Conservation (phyloP, 2,113 vertebrate species). For the Muntiacus reevesi region DNA sequence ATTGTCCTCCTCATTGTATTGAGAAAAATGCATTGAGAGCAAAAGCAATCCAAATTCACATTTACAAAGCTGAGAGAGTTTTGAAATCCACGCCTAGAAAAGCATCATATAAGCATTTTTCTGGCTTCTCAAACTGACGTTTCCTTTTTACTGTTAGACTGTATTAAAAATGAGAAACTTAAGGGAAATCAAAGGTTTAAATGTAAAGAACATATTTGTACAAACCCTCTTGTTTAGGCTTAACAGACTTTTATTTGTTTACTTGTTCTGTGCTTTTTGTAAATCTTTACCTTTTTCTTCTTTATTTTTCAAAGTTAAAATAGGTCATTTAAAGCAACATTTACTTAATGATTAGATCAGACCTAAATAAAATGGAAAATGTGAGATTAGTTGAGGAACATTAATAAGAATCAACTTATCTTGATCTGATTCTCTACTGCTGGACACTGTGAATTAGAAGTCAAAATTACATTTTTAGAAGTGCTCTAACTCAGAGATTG, state of each 20-base stretch:
- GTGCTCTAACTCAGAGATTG: background rate
- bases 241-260: background rate
- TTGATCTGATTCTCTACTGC: background rate
- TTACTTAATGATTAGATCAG: background rate
- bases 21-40: constrained; percentile 31
- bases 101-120: background rate
- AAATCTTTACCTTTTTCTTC: background rate
- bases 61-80: constrained; percentile 20
- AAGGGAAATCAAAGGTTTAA: background rate
- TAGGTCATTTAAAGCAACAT: background rate
- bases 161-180: background rate
- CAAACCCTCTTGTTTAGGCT: background rate
- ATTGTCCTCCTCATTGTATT: constrained; percentile 7
- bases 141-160: background rate
- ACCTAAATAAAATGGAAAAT: background rate
- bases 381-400: background rate
- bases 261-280: background rate
- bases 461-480: background rate
- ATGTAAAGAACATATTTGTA: background rate
- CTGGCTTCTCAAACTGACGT: background rate
- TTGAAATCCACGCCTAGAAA: constrained; percentile 39
- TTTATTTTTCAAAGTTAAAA: constrained; percentile 9
- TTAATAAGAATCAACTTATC: background rate
- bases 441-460: background rate
- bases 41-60: constrained; percentile 27